Evolutionary conservation across 2,888 invertebrate genomes (phyloP), one percentile per base, ranked within the genome.

Genomic region (Agriotes lineatus): DNA sequence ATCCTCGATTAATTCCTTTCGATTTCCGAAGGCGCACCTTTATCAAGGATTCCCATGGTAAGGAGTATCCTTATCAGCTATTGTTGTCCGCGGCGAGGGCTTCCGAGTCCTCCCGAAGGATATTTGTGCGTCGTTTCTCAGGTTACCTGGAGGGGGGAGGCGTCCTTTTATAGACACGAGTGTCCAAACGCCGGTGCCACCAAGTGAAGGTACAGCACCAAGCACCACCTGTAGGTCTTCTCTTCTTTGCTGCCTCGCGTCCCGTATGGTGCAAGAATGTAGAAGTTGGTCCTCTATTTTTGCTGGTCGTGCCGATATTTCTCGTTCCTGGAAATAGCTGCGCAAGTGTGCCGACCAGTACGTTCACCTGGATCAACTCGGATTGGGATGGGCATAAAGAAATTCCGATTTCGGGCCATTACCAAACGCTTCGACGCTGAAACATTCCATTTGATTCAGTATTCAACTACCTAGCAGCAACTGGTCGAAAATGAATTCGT

Each of bases 121-220:
- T 58, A 44, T 63, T 70, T 66, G 54, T 60, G 61, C 71, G 69
- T 77, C 79, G 77, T 82, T 82, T 82, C 83, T 84, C 83, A 83
- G 76, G 80, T 84, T 84, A 84, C 84, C 82, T 82, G 82, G 81
- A 77, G 82, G 80, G 83, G 83, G 82, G 81, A 76, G 78, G 82
- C 83, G 81, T 82, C 84, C 84, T 84, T 84, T 84, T 84, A 84
- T 84, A 84, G 84, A 80, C 83, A 83, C 83, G 72, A 63, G 66
- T 68, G 67, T 70, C 64, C 45, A 30, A 56, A 48, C 68, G 72
- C 61, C 70, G 70, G 71, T 54, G 71, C 63, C 70, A 63, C 64
- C 60, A 65, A 59, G 39, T 14, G 48, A 65, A 69, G 64, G 66
- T 70, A 58, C 58, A 61, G 56, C 25, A 48, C 67, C 65, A 70